phyloP scores from a whole-genome alignment of 2,113 vertebrate genomes.

The Donacobius atricapilla region DNA sequence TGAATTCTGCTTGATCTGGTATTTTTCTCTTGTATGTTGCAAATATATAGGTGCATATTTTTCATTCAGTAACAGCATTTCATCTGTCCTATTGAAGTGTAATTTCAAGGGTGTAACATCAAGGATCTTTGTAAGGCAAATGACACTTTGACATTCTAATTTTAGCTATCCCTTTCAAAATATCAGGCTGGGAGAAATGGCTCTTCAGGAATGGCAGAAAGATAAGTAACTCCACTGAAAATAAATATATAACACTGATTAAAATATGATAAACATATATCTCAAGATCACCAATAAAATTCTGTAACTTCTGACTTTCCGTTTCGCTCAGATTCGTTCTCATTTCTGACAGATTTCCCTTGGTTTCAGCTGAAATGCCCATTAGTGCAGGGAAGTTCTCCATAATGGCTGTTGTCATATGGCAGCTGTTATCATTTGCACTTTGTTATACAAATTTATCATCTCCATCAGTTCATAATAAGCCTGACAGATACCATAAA shows the following conservation, averaged over 20 bases:
- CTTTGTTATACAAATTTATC: conserved; percentile 28
- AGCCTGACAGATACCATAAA: background rate
- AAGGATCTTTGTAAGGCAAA: background rate
- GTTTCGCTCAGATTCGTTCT: background rate
- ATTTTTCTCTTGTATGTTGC: background rate
- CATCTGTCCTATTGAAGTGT: background rate
- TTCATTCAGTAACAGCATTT: background rate
- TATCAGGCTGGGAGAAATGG: background rate
- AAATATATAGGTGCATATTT: background rate
- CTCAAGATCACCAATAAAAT: background rate
- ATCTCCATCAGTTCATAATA: background rate
- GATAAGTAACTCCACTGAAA: background rate
- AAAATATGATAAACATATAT: background rate
- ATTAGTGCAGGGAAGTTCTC: background rate
- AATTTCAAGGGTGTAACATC: background rate
- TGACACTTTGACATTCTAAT: background rate
- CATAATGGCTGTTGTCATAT: background rate
- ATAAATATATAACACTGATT: background rate
- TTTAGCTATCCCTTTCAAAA: background rate
- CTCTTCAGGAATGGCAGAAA: background rate
- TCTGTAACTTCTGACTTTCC: background rate
- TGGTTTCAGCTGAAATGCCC: background rate
- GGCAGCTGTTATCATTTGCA: background rate
- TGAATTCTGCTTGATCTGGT: background rate
- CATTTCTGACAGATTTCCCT: background rate